Percentiles rank a stretch among this genome's conserved stretches.
Evolutionary conservation across 2,113 vertebrate genomes (phyloP).

Genomic region (Sorex fumeus): DNA sequence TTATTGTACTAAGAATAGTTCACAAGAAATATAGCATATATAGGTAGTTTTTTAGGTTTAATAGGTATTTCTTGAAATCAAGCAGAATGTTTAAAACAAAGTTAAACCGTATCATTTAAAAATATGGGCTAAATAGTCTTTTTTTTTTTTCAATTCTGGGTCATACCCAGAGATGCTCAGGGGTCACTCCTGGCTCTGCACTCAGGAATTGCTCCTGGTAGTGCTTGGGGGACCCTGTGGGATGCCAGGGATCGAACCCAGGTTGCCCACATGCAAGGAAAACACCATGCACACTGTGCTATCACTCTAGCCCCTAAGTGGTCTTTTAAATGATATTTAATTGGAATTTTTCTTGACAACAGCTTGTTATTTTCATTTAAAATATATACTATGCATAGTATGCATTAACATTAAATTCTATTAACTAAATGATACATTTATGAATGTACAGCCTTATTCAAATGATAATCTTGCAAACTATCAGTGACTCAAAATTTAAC

Average conservation of each 20-base stretch:
- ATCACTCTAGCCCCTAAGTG: background rate
- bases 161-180: no score
- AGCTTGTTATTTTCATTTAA: conserved; percentile 5
- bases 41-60: background rate
- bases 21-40: background rate
- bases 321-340: conserved; percentile 43
- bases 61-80: conserved; percentile 17
- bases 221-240: no score
- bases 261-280: no score
- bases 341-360: conserved; percentile 19
- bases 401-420: background rate
- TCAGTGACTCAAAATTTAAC: conserved; percentile 34
- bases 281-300: no score
- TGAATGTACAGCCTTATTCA: conserved; percentile 5
- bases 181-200: no score
- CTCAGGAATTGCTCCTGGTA: no score
- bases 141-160: no score
- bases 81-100: background rate
- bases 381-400: conserved; percentile 1
- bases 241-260: no score
- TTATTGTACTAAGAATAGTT: background rate
- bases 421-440: background rate
- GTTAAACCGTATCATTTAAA: conserved; percentile 2
- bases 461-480: conserved; percentile 42
- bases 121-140: background rate